Conservation (phyloP, 2,797 vertebrate genomes). For the Propithecus deckenii region DNA sequence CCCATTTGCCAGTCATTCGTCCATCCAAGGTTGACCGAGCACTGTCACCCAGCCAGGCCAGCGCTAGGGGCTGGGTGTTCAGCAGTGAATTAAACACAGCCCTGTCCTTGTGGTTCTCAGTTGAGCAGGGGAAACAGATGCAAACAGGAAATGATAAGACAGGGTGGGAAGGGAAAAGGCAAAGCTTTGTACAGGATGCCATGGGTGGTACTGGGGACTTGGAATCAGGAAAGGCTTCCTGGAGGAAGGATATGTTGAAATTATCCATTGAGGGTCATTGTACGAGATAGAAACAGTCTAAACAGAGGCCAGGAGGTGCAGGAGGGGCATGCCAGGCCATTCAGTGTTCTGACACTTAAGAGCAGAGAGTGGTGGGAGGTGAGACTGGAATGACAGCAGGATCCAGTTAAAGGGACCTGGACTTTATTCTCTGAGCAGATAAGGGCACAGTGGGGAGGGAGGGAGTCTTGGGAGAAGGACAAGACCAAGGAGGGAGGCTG, state of each 20-base stretch:
- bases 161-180: not conserved
- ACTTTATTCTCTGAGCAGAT: not conserved
- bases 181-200: not conserved
- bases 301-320: not conserved
- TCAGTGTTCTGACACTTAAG: not conserved
- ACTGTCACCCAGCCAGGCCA: not conserved
- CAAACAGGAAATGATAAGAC: not conserved
- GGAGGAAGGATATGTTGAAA: not conserved
- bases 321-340: not conserved
- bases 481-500: not conserved
- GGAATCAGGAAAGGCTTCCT: not conserved
- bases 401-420: not conserved
- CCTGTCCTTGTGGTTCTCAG: not conserved
- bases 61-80: not conserved
- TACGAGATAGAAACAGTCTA: not conserved
- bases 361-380: not conserved
- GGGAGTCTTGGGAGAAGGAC: not conserved
- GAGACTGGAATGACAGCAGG: not conserved
- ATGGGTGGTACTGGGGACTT: not conserved
- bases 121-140: not conserved
- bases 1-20: not conserved
- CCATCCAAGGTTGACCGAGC: not conserved
- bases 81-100: not conserved
- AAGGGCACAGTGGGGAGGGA: too few relatives aligned
- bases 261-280: not conserved